phyloP scores from a whole-genome alignment of 2,888 invertebrate genomes.

The Bombylius major region DNA sequence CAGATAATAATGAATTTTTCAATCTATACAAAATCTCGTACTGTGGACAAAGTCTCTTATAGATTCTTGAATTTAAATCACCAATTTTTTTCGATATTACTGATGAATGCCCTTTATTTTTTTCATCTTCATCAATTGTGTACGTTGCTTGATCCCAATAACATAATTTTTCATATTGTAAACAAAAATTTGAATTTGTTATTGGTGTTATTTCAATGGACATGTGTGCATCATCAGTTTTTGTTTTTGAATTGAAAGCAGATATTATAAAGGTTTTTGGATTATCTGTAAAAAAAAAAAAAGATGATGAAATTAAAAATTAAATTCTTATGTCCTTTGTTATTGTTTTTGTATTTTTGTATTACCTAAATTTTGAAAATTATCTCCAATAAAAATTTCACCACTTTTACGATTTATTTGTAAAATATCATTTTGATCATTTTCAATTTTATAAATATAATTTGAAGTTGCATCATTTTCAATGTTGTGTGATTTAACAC shows the following conservation, averaged over 20 bases:
- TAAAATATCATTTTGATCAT: slow-evolving; percentile 20
- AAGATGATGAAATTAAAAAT: neutral
- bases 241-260: slow-evolving; percentile 16
- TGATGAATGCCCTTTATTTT: slow-evolving; percentile 17
- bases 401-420: slow-evolving; percentile 29
- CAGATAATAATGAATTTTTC: slow-evolving; percentile 26
- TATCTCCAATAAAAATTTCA: slow-evolving; percentile 29
- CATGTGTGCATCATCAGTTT: slow-evolving; percentile 23
- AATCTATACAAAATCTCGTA: slow-evolving; percentile 39
- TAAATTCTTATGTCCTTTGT: neutral
- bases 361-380: slow-evolving; percentile 21
- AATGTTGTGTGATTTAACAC: slow-evolving; percentile 25
- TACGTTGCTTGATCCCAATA: slow-evolving; percentile 30
- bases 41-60: slow-evolving; percentile 39
- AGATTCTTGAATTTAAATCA: slow-evolving; percentile 33
- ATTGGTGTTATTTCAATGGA: slow-evolving; percentile 27
- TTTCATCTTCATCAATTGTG: slow-evolving; percentile 25
- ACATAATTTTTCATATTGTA: slow-evolving; percentile 27
- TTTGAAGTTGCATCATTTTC: slow-evolving; percentile 20
- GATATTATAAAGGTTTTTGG: slow-evolving; percentile 25
- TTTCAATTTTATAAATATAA: slow-evolving; percentile 30
- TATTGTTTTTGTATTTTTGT: neutral
- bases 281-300: slow-evolving; percentile 9
- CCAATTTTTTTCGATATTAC: slow-evolving; percentile 27
- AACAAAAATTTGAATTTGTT: slow-evolving; percentile 22